Percentiles rank a stretch among this genome's conserved stretches.
Conservation (phyloP, 2,888 invertebrate species). For the Timandra comae region DNA sequence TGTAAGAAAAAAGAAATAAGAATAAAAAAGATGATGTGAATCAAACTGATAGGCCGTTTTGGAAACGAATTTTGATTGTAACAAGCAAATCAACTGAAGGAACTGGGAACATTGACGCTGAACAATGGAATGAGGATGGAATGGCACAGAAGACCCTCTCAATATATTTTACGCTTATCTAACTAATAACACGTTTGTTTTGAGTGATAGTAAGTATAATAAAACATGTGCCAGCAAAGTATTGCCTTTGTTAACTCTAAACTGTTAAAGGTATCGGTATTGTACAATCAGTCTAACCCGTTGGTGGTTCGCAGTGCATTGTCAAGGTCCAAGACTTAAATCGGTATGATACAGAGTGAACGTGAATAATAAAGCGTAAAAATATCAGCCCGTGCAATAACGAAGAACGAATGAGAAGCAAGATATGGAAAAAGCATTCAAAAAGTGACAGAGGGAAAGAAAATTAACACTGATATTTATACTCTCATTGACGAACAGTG, state of each 20-base stretch:
- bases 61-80: slow-evolving; percentile 67
- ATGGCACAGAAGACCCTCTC: slow-evolving; percentile 38
- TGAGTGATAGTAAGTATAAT: slow-evolving; percentile 36
- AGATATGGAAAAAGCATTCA: slow-evolving; percentile 71
- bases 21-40: slow-evolving; percentile 62
- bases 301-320: slow-evolving; percentile 64
- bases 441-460: slow-evolving; percentile 62
- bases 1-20: slow-evolving; percentile 58
- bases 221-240: slow-evolving; percentile 53
- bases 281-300: slow-evolving; percentile 46
- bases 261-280: slow-evolving; percentile 27
- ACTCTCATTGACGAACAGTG: slow-evolving; percentile 35
- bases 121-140: slow-evolving; percentile 54
- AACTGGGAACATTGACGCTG: slow-evolving; percentile 52
- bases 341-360: slow-evolving; percentile 69
- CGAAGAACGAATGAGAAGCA: slow-evolving; percentile 70
- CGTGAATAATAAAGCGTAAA: slow-evolving; percentile 68
- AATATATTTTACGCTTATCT: slow-evolving; percentile 17
- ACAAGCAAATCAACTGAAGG: slow-evolving; percentile 65
- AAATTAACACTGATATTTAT: slow-evolving; percentile 55
- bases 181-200: slow-evolving; percentile 34
- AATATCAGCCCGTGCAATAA: slow-evolving; percentile 73
- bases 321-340: slow-evolving; percentile 52
- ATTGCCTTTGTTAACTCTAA: slow-evolving; percentile 32
- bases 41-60: slow-evolving; percentile 77